These are phyloP conservation scores for Palaemon carinicauda DNA, from an alignment of 1,140 invertebrate species.

Conservation along the genomic window DNA sequence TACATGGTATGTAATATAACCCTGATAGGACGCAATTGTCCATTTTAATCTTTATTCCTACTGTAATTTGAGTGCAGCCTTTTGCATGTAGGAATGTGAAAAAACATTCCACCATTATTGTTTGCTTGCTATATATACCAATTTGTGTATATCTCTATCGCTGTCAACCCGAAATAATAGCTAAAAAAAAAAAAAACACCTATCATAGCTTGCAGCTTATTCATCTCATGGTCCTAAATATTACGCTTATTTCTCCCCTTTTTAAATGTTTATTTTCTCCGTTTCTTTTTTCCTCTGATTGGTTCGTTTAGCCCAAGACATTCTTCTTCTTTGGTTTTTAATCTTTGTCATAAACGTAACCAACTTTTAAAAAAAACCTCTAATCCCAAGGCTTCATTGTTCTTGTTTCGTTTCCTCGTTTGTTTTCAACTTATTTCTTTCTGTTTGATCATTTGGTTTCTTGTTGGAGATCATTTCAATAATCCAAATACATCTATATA, in stretches of 20 bases:
- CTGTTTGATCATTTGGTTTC: no score
- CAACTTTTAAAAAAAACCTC: no score
- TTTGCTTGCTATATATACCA: constrained; percentile 37
- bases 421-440: no score
- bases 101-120: constrained; percentile 25
- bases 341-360: no score
- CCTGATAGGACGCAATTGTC: constrained; percentile 15
- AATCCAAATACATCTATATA: background rate
- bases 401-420: no score
- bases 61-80: constrained; percentile 23
- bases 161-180: constrained; percentile 22
- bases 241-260: no score
- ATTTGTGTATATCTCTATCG: constrained; percentile 31
- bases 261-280: no score
- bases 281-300: no score
- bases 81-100: constrained; percentile 28
- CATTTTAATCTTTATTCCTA: constrained; percentile 19
- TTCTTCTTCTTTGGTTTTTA: no score
- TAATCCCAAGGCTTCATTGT: no score
- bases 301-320: no score
- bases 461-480: no score
- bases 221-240: background rate
- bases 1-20: background rate
- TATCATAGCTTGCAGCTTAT: background rate
- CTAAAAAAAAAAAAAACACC: background rate